Evolutionary conservation across 2,797 vertebrate genomes (phyloP), one percentile per base, ranked within the genome.

Genomic region (Hafferia zeledoni): DNA sequence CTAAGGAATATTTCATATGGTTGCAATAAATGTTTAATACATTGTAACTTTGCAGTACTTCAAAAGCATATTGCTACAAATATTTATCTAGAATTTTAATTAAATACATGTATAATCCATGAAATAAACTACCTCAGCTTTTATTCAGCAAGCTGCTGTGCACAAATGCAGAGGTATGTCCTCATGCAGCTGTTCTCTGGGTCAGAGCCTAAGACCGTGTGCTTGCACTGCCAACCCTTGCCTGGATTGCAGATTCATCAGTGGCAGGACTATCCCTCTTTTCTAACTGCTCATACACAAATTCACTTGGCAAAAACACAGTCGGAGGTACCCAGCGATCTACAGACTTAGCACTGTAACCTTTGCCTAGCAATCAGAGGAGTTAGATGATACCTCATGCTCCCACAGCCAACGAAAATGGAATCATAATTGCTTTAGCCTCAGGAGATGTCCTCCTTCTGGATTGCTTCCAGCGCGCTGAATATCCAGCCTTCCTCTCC

Each of bases 41-140:
- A 87, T 20, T 87, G 87, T 89, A 96, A 95, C 93, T 95, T 96
- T 91, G 63, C 83, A 82, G 68, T 93, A 90, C 87, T 87, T 94
- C 76, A 83, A 28, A 92, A 96, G 69, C 41, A 43, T 95, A 94
- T 90, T 92, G 94, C 84, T 91, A 70, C 93, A 94, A 95, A 94
- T 95, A 96, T 97, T 96, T 95, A 95, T 89, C 74, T 87, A 87
- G 94, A 90, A 87, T 95, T 94, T 94, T 95, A 93, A 96, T 95
- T 95, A 96, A 95, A 94, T 87, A 90, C 50, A 94, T 90, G 93
- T 70, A 93, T 91, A 96, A 95, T 87, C 93, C 84, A 72, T 89
- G 94, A 90, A 94, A 94, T 87, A 90, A 96, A 96, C 77, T 80
- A 84, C 25, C 27, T 64, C 68, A 82, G 74, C 65, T 56, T 90